Conservation (phyloP, 2,797 vertebrate genomes). For the Silurus lanzhouensis region DNA sequence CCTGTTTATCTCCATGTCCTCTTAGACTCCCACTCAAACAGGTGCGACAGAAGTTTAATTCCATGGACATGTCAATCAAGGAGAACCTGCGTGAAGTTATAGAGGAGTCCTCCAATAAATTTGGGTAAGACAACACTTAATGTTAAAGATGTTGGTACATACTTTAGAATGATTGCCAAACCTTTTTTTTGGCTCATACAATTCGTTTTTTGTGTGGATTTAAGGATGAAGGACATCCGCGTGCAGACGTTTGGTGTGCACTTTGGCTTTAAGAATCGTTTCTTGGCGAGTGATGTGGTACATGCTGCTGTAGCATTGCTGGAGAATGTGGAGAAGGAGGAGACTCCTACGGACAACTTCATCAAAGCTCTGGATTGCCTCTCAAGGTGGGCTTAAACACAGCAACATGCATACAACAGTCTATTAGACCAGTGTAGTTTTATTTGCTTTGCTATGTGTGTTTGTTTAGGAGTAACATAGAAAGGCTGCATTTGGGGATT, state of each 20-base stretch:
- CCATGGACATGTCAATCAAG: conserved; percentile 94
- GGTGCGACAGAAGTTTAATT: conserved; percentile 93
- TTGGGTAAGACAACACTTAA: conserved; percentile 75
- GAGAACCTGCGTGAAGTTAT: conserved; percentile 95
- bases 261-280: conserved; percentile 97
- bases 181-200: not conserved
- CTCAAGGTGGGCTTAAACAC: conserved; percentile 78
- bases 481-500: conserved; percentile 85
- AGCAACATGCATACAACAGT: not conserved
- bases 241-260: conserved; percentile 94
- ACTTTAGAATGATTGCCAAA: not conserved
- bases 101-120: conserved; percentile 96
- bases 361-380: conserved; percentile 94
- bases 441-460: not conserved
- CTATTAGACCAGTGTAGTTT: not conserved
- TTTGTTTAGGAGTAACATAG: conserved; percentile 84
- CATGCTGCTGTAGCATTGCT: conserved; percentile 86
- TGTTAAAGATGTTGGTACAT: too few species aligned
- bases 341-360: conserved; percentile 83
- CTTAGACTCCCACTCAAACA: conserved; percentile 90
- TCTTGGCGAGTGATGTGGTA: conserved; percentile 92
- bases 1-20: not conserved
- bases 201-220: not conserved
- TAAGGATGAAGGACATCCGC: conserved; percentile 94
- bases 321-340: conserved; percentile 86